Percentiles rank a stretch among this genome's conserved stretches.
phyloP scores from a whole-genome alignment of 2,888 invertebrate genomes.

The Cataglyphis rosenhaueri region DNA sequence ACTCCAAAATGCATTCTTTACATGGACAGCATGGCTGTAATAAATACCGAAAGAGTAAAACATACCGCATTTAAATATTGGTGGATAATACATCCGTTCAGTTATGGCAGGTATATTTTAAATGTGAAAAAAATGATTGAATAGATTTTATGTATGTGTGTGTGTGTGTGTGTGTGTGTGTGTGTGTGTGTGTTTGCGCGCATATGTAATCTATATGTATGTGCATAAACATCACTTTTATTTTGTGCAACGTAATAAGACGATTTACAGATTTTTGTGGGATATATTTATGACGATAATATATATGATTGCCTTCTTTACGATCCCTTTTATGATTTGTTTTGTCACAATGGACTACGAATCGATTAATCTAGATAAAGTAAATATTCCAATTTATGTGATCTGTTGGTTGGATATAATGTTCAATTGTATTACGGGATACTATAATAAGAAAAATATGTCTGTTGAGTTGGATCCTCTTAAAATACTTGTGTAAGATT shows the following conservation, averaged over 20 bases:
- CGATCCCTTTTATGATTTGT: constrained; percentile 80
- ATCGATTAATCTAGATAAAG: constrained; percentile 70
- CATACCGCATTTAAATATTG: constrained; percentile 69
- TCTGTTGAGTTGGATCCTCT: constrained; percentile 72
- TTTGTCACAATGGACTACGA: constrained; percentile 79
- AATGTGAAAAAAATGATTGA: background rate
- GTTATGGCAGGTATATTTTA: constrained; percentile 70
- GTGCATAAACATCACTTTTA: background rate
- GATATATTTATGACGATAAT: constrained; percentile 78
- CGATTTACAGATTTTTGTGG: constrained; percentile 78
- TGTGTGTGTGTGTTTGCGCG: too few relatives aligned
- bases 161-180: too few relatives aligned
- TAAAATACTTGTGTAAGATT: constrained; percentile 76
- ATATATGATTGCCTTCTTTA: constrained; percentile 76
- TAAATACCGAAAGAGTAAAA: constrained; percentile 75
- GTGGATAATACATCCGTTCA: constrained; percentile 83
- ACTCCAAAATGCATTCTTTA: constrained; percentile 76
- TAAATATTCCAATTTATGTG: constrained; percentile 77
- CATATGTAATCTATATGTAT: background rate
- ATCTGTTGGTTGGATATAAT: constrained; percentile 81
- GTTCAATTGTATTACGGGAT: constrained; percentile 78
- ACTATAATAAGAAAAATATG: constrained; percentile 65
- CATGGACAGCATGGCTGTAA: constrained; percentile 75
- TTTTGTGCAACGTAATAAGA: background rate
- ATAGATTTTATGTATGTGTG: background rate